Base-by-base conservation (phyloP, 2,113 vertebrate species). In the Ptilonorhynchus violaceus region DNA sequence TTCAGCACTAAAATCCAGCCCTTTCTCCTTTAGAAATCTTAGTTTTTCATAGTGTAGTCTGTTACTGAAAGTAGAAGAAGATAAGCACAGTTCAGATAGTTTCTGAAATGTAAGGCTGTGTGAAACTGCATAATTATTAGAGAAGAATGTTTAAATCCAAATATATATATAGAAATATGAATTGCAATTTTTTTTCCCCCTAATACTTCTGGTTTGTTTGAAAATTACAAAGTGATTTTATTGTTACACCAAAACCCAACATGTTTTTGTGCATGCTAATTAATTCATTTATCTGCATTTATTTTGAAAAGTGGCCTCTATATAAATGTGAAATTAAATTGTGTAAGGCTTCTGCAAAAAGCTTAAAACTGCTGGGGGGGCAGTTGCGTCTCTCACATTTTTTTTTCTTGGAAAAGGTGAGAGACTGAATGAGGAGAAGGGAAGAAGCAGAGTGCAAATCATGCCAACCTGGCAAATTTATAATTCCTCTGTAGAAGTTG, bases 341-440 rank as follows among this genome's bases (percentile, higher is more conserved):
- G 2, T 49, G 14, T 41, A 14, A 93, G 42, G 37, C 13, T 22
- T 81, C 64, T 84, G 35, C 18, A 78, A 63, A 62, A 42, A 33
- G 30, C 15, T 68, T 68, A 13, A 79, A 89, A 80, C 12, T 13
- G 42, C 5, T n/a, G 3, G 6, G 13, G 4, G 28, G 5, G 24
- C 1, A 8, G 2, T 52, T 66, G 21, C 25, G 4, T 5, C 4
- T 60, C 39, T 47, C 2, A 3, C 7, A 0, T 64, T 55, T 62
- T 63, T 66, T 70, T 62, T 30, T 11, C 72, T 80, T 68, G 50
- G 35, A 20, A 37, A 70, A 74, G n/a, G 35, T 85, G 81, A 67
- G 68, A 49, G 68, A 4, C 33, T 24, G 44, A 41, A 72, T 24
- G 63, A 46, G 46, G 55, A 69, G 52, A 58, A 39, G 47, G 28